A percentile compares a stretch with the other conserved stretches of the same genome.
phyloP scores from a whole-genome alignment of 37 sponge, comb jelly and placozoan species.

The Chondrosia reniformis region DNA sequence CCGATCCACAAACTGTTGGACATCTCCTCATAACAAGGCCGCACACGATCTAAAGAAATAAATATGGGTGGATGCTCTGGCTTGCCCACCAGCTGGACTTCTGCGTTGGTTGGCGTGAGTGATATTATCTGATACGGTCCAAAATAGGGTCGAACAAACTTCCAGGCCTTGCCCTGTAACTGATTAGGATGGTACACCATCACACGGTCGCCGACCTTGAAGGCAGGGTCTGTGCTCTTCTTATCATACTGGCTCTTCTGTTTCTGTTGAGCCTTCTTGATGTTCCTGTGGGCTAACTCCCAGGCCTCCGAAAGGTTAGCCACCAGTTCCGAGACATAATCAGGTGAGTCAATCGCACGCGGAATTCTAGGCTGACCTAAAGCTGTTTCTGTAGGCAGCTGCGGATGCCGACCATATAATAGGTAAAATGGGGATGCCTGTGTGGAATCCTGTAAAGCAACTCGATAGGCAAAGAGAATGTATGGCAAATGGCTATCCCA shows the following conservation, averaged over 20 bases:
- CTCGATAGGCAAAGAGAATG: slow-evolving; percentile 52
- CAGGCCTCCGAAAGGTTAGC: background rate
- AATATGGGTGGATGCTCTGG: background rate
- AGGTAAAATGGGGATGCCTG: background rate
- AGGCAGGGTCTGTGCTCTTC: background rate
- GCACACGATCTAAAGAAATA: background rate
- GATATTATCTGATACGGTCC: background rate
- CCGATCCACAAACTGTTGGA: slow-evolving; percentile 1
- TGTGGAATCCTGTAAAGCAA: slow-evolving; percentile 36
- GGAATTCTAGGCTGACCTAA: background rate
- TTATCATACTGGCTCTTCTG: background rate
- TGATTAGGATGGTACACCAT: background rate
- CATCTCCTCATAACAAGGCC: background rate
- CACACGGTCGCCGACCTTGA: background rate
- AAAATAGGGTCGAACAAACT: background rate
- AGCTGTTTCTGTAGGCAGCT: background rate
- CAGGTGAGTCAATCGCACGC: background rate
- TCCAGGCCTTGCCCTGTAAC: background rate
- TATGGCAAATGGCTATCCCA: slow-evolving; percentile 42
- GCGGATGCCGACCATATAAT: background rate
- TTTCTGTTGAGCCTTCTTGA: background rate
- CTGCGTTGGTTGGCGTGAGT: background rate
- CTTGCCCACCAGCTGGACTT: background rate
- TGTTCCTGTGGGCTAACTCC: background rate
- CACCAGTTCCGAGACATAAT: background rate